Percentiles rank a stretch among this genome's conserved stretches.
Conservation (phyloP, 2,888 invertebrate species). For the Exephanes ischioxanthus region DNA sequence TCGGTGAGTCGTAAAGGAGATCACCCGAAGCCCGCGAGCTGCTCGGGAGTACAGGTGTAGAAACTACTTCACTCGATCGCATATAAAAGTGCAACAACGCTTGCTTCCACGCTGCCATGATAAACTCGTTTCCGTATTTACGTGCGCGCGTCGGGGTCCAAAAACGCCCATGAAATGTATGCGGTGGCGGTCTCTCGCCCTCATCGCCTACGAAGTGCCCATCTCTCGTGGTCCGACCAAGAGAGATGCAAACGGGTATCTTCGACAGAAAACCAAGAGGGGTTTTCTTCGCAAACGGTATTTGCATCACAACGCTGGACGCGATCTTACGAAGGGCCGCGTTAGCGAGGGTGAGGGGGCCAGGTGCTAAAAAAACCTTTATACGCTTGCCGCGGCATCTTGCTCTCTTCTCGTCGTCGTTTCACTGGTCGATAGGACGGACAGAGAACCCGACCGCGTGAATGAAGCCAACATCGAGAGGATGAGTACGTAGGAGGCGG, state of each 20-base stretch:
- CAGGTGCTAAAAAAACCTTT: constrained; percentile 48
- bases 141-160: constrained; percentile 26
- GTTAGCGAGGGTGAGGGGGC: constrained; percentile 54
- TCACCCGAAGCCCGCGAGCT: constrained; percentile 42
- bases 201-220: constrained; percentile 54
- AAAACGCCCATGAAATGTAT: constrained; percentile 50
- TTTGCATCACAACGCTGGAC: constrained; percentile 60
- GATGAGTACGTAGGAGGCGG: constrained; percentile 6
- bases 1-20: constrained; percentile 69
- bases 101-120: constrained; percentile 10
- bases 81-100: constrained; percentile 55
- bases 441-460: constrained; percentile 17
- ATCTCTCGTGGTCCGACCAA: constrained; percentile 8
- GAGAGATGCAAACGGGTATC: constrained; percentile 9
- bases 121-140: constrained; percentile 67
- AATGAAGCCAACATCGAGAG: constrained; percentile 28
- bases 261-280: constrained; percentile 7
- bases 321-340: constrained; percentile 35
- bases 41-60: constrained; percentile 68
- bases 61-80: constrained; percentile 61
- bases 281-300: constrained; percentile 50
- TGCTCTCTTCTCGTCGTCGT: constrained; percentile 46
- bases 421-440: constrained; percentile 36
- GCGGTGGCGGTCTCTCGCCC: constrained; percentile 47
- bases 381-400: constrained; percentile 9